These are phyloP conservation scores for Falco novaeseelandiae DNA, from an alignment of 2,797 vertebrate genomes.

Conservation along the genomic window DNA sequence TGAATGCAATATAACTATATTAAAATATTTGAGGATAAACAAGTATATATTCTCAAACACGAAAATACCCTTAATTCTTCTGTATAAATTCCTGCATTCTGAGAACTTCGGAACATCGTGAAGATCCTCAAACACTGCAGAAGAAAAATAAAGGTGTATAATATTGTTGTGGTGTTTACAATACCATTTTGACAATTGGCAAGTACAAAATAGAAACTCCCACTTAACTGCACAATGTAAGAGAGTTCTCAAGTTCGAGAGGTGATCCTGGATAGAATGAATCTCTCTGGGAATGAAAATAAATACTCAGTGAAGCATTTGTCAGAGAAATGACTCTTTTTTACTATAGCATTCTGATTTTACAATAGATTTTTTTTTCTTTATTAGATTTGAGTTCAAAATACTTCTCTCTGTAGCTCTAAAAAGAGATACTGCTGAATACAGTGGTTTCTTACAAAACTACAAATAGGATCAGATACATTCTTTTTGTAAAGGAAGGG, in stretches of 20 bases:
- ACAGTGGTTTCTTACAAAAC: not conserved
- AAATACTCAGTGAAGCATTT: not conserved
- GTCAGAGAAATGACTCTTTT: not conserved
- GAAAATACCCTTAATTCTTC: not conserved
- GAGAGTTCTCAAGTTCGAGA: not conserved
- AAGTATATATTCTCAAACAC: not conserved
- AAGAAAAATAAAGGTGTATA: accelerated
- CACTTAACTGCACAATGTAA: not conserved
- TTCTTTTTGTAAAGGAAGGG: not conserved
- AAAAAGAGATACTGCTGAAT: not conserved
- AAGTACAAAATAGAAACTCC: not conserved
- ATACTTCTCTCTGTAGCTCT: not conserved
- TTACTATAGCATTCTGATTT: not conserved
- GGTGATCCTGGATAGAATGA: not conserved
- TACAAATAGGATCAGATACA: not conserved
- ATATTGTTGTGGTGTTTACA: not conserved
- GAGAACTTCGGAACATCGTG: not conserved
- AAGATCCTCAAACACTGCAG: not conserved
- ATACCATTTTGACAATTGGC: not conserved
- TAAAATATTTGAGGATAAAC: not conserved
- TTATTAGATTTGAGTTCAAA: not conserved
- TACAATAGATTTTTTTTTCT: not conserved
- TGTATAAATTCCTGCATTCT: not conserved
- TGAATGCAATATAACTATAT: not conserved
- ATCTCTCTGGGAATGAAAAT: not conserved